phyloP scores from a whole-genome alignment of 2,888 invertebrate species.

The Lobophora halterata region DNA sequence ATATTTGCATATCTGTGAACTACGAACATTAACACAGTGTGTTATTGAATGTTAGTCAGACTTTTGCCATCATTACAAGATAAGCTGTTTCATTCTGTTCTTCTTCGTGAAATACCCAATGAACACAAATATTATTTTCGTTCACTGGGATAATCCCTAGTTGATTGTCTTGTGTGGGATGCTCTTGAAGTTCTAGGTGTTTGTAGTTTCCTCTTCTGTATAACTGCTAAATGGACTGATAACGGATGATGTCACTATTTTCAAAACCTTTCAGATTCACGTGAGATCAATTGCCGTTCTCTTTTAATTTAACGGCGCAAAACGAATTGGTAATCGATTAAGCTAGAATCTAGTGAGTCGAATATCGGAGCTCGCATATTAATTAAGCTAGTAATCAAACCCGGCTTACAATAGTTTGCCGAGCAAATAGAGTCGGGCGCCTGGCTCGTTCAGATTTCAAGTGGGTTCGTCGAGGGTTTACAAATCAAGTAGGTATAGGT shows the following conservation, averaged over 20 bases:
- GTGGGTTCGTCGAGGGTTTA: constrained; percentile 8
- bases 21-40: too few species aligned
- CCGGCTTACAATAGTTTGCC: constrained; percentile 26
- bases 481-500: neutral
- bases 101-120: too few species aligned
- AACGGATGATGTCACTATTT: too few species aligned
- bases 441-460: constrained; percentile 19
- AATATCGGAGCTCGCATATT: constrained; percentile 24
- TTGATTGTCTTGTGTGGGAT: too few species aligned
- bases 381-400: constrained; percentile 31
- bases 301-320: constrained; percentile 14
- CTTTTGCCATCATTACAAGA: too few species aligned
- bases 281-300: constrained; percentile 9
- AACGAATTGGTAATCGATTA: constrained; percentile 26
- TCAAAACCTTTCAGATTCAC: too few species aligned
- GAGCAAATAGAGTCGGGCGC: constrained; percentile 25
- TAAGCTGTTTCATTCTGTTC: too few species aligned
- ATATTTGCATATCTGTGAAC: too few species aligned
- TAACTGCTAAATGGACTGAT: neutral
- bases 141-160: too few species aligned
- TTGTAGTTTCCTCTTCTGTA: neutral
- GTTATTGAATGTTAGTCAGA: too few species aligned
- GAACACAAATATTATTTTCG: too few species aligned
- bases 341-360: constrained; percentile 18
- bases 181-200: too few species aligned